Conservation (phyloP, 2,113 vertebrate genomes). For the Otocyon megalotis region DNA sequence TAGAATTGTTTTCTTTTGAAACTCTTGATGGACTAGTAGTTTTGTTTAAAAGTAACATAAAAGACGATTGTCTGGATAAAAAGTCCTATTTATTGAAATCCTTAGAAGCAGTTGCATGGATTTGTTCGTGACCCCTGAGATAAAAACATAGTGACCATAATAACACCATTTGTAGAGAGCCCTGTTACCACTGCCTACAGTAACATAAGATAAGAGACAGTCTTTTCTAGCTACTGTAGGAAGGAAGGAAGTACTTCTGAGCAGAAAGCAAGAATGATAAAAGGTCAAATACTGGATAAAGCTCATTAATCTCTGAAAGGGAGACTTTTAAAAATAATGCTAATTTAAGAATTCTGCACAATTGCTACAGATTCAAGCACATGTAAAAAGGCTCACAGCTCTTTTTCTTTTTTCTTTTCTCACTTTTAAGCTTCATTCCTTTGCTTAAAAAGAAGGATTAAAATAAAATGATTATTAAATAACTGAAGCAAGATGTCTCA, state of each 20-base stretch:
- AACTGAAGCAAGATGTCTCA: slow-evolving; percentile 59
- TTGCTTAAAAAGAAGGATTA: slow-evolving; percentile 60
- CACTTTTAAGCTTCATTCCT: slow-evolving; percentile 65
- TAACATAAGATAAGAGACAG: slow-evolving; percentile 84
- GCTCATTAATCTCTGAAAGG: slow-evolving; percentile 80
- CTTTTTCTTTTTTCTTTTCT: not conserved
- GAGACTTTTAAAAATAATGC: slow-evolving; percentile 80
- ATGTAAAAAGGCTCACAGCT: slow-evolving; percentile 59
- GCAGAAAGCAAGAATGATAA: slow-evolving; percentile 85
- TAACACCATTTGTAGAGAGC: slow-evolving; percentile 87
- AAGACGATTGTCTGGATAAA: slow-evolving; percentile 94
- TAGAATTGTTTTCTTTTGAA: slow-evolving; percentile 95
- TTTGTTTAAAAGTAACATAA: slow-evolving; percentile 94
- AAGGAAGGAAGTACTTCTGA: slow-evolving; percentile 87
- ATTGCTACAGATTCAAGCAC: slow-evolving; percentile 71
- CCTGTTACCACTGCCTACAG: slow-evolving; percentile 83
- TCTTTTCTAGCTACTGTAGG: slow-evolving; percentile 84
- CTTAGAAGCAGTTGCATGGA: slow-evolving; percentile 89
- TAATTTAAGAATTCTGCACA: slow-evolving; percentile 80
- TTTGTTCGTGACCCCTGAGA: slow-evolving; percentile 90
- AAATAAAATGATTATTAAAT: slow-evolving; percentile 79
- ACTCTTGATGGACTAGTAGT: slow-evolving; percentile 96
- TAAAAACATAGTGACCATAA: slow-evolving; percentile 88
- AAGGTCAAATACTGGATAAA: slow-evolving; percentile 86
- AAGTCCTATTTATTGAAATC: slow-evolving; percentile 92